These are phyloP conservation scores for Caenorhabditis sp. DNA, from an alignment of 2,888 invertebrate genomes.

Conservation along the genomic window DNA sequence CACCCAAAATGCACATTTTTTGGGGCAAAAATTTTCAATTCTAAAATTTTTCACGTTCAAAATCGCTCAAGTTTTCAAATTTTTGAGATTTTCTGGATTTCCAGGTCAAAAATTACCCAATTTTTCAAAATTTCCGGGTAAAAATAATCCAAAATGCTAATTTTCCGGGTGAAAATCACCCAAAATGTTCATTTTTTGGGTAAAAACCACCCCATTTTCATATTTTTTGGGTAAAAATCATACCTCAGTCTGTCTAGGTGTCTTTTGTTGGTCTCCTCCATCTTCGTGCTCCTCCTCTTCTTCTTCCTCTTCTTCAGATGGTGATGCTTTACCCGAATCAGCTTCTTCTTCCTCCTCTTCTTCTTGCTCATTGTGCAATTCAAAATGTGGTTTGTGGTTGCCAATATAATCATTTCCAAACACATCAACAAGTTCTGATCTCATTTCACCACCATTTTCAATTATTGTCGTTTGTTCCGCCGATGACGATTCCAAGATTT, in stretches of 20 bases:
- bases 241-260: slow-evolving; percentile 21
- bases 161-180: too few relatives aligned
- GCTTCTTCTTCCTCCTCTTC: slow-evolving; percentile 30
- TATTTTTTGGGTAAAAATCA: too few relatives aligned
- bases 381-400: not conserved
- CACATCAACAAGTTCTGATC: slow-evolving; percentile 28
- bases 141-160: too few relatives aligned
- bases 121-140: too few relatives aligned
- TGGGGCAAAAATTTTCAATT: too few relatives aligned
- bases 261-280: slow-evolving; percentile 28
- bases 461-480: slow-evolving; percentile 2
- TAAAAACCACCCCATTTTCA: too few relatives aligned
- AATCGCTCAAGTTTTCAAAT: too few relatives aligned
- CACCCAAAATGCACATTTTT: too few relatives aligned
- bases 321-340: slow-evolving; percentile 40
- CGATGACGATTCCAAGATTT: too few relatives aligned
- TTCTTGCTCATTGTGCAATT: slow-evolving; percentile 4
- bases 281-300: slow-evolving; percentile 37
- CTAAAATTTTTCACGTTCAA: slow-evolving; percentile 9
- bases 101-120: too few relatives aligned
- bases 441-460: not conserved
- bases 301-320: slow-evolving; percentile 12
- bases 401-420: slow-evolving; percentile 38
- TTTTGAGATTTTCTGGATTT: too few relatives aligned
- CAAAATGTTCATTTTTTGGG: too few relatives aligned